These are phyloP conservation scores for Poecilia latipinna DNA, from an alignment of 2,113 vertebrate species.

Conservation along the genomic window DNA sequence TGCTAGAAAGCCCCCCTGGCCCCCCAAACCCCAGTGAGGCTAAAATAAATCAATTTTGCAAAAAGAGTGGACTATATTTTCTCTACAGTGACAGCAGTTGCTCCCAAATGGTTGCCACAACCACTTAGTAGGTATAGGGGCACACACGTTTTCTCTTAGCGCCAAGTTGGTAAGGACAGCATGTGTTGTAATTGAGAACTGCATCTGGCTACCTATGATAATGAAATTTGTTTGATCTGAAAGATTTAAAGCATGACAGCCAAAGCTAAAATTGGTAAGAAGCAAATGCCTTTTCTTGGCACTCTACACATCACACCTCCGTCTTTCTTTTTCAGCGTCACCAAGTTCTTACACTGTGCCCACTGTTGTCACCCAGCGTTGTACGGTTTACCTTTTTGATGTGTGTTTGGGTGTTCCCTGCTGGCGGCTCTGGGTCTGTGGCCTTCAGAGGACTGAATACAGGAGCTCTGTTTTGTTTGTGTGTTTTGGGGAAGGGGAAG, in stretches of 20 bases:
- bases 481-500: slow-evolving; percentile 60
- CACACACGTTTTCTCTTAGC: too few relatives aligned
- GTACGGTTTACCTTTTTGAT: slow-evolving; percentile 27
- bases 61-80: too few relatives aligned
- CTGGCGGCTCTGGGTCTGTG: slow-evolving; percentile 58
- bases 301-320: background rate
- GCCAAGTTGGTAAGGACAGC: too few relatives aligned
- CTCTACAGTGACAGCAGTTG: too few relatives aligned
- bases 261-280: background rate
- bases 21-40: too few relatives aligned
- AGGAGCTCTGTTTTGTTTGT: slow-evolving; percentile 58
- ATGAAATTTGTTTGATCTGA: background rate
- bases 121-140: too few relatives aligned
- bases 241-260: background rate
- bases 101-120: too few relatives aligned
- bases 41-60: too few relatives aligned
- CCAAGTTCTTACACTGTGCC: slow-evolving; percentile 4
- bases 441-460: slow-evolving; percentile 45
- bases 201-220: too few relatives aligned
- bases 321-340: background rate
- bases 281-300: background rate
- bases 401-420: slow-evolving; percentile 56
- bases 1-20: too few relatives aligned
- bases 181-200: too few relatives aligned
- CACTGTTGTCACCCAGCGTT: slow-evolving; percentile 16